A percentile compares a stretch with the other conserved stretches of the same genome.
Evolutionary conservation across 2,113 vertebrate species (phyloP).

Genomic region (Tetraodon nigroviridis): DNA sequence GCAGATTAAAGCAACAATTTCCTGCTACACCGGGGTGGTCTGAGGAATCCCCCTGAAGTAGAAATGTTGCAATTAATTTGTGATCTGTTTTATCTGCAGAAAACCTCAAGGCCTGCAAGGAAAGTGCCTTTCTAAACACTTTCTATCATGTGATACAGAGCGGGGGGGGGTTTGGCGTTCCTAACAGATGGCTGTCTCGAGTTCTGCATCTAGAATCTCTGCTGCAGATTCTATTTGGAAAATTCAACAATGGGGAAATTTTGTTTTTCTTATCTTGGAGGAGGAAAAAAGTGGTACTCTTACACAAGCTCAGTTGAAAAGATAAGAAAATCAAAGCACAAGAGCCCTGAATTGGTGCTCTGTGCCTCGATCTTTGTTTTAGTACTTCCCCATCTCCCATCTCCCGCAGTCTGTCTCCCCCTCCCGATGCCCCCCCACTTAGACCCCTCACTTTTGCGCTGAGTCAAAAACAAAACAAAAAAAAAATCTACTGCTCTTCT

Average conservation of each 20-base stretch:
- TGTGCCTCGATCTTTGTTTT: constrained; percentile 13
- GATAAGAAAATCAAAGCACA: constrained; percentile 5
- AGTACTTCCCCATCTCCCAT: constrained; percentile 18
- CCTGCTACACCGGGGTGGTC: constrained; percentile 17
- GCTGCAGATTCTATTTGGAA: no score
- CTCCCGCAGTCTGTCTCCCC: constrained; percentile 1
- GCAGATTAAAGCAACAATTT: constrained; percentile 29
- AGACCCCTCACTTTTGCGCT: no score
- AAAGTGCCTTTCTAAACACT: neutral
- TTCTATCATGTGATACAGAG: no score
- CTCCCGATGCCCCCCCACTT: neutral
- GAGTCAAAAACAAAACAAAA: constrained; percentile 45
- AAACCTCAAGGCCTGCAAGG: constrained; percentile 18
- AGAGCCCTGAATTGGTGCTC: constrained; percentile 2
- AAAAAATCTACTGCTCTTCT: constrained; percentile 40
- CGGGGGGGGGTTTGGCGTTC: no score
- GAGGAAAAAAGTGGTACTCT: neutral
- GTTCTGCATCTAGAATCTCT: no score
- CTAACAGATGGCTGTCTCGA: no score
- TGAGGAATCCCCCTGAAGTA: constrained; percentile 12
- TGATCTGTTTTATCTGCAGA: constrained; percentile 23
- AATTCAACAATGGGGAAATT: neutral
- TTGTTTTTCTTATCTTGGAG: neutral
- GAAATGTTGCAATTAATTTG: constrained; percentile 22
- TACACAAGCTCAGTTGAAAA: neutral